Base-by-base conservation (phyloP, 2,888 invertebrate genomes). In the Drosophila kambysellisi region DNA sequence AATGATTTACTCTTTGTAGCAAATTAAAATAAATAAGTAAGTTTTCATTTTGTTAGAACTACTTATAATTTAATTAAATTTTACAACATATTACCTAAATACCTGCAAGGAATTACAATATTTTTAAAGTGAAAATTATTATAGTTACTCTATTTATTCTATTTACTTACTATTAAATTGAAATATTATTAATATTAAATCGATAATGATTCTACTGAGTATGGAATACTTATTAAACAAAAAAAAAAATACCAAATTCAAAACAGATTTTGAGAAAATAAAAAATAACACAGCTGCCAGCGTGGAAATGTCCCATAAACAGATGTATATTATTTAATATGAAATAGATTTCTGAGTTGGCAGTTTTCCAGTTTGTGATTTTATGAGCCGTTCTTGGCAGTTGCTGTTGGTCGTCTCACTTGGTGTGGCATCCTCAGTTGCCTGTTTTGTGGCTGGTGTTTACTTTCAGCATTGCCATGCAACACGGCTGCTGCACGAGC, bases 391-490 rank as follows among this genome's bases (percentile, higher is more conserved):
- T 43, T 54, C 56, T 35, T 81, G 77, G 90, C 76, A 63, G 6
- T 25, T 71, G 30, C 37, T 88, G 39, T 29, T 89, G 35, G 46
- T 60, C 9, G 30, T 88, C 6, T 53, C 70, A 20, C 25, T 91
- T n/a, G 81, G 69, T 11, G 48, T 79, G 56, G 57, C 68, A 11
- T 68, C 82, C 2, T 30, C 81, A 3, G 48, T 56, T 30, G 62
- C 59, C 20, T 83, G 80, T 43, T 88, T 91, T 50, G 51, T 80
- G 57, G 79, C 81, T 25, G 92, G 90, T 15, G 63, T 72, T 35
- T 91, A 88, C 51, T 82, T 81, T 48, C 91, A 91, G 30, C 92
- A 91, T 53, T 30, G 52, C 2, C 74, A 88, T 64, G 81, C 86
- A 12, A 62, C 61, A 8, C 63, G 64, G 8, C 74, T 59, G 6